Evolutionary conservation across 2,113 vertebrate species (phyloP), one percentile per base, ranked within the genome.

Genomic region (Pionites leucogaster): DNA sequence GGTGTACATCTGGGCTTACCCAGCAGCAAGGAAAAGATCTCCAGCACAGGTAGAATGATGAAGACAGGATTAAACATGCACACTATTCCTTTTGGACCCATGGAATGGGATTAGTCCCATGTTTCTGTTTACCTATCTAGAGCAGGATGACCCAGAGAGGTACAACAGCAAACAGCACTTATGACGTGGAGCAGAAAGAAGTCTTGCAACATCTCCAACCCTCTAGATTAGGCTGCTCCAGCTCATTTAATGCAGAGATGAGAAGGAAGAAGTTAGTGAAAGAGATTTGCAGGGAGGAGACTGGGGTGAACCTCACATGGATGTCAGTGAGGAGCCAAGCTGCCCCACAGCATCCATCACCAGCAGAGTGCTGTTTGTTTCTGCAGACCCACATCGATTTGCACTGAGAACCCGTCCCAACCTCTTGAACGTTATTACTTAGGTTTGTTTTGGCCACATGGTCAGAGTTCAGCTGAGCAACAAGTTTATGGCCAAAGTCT

Each of bases 1-100:
- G 96, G 96, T 87, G 96, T 96, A 96, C 96, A 97, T 97, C 96
- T 97, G 95, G 96, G 95, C 96, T 96, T 82, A 94, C 95, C 96
- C 96, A 97, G 96, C 92, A 94, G 96, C 96, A 93, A 96, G 92
- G 92, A 92, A 85, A 97, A 85, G 68, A 76, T 92, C 92, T 95
- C 93, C 92, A 95, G 83, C 91, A 87, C 92, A 95, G 94, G 96
- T 97, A 95, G 88, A 87, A 95, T 79, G 76, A 96, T 76, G 84
- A 92, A 97, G 88, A 76, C 5, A 17, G 82, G 82, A 78, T 82
- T 92, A 71, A 97, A 94, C 60, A 78, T 16, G 35, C 9, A 87
- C 86, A 86, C 74, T 84, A 13, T 63, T 59, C 59, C 82, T 94
- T 94, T 69, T 33, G 70, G 88, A 86, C 57, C 74, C 8, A 3